Base-by-base conservation (phyloP, 1,140 invertebrate species). In the Temnothorax longispinosus region DNA sequence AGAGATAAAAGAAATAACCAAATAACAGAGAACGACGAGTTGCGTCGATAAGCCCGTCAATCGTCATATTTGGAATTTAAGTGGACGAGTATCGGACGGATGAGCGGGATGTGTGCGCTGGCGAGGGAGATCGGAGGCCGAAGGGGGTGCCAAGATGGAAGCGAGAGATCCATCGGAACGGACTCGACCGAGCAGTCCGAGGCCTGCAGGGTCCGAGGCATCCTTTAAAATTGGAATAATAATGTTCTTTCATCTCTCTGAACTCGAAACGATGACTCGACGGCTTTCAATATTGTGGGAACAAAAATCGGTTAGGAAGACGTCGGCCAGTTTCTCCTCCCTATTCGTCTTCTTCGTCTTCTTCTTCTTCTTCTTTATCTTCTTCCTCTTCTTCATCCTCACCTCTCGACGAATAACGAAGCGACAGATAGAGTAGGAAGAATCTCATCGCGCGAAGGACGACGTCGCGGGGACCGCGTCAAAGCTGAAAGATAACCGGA, bases 181-280 rank as follows among this genome's bases (percentile, higher is more conserved):
- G 65, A 81, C 78, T 74, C 77, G 64, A 84, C 74, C 86, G 82
- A 90, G 69, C 69, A 75, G 91, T 87, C 87, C 86, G 88, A 85
- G 87, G 64, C 65, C 81, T 77, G 85, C 90, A 62, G 76, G 81
- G 77, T 88, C 82, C 87, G 86, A 88, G 89, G 90, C 86, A 86
- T 94, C 93, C 92, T 94, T 95, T 92, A 95, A 95, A 95, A 95
- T 94, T 95, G 94, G 94, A 95, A 95, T 95, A 95, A 95, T 95
- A 95, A 95, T 93, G 92, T 94, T 95, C 92, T 93, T 93, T 93
- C 93, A 93, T 93, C 92, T 93, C 90, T 93, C 93, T 87, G 90
- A 92, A 92, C 94, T 94, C 92, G 91, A 94, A 94, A 94, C 90
- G 93, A 94, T 95, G 94, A 95, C 94, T 95, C 94, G 92, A 93